Base-by-base conservation (phyloP, 1,140 invertebrate genomes). In the Calephelis nemesis region DNA sequence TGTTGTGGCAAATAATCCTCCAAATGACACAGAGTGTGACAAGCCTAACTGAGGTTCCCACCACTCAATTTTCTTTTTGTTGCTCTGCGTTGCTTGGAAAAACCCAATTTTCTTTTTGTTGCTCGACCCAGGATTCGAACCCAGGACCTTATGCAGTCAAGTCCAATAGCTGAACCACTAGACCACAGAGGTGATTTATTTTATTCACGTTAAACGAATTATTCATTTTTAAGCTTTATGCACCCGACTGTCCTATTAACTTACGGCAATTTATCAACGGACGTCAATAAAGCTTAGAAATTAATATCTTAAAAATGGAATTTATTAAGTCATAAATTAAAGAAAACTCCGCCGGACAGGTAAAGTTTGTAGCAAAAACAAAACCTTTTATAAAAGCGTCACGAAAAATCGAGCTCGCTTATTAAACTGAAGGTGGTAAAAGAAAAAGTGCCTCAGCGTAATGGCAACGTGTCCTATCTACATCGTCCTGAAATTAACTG, bases 401-500 rank as follows among this genome's bases (percentile, higher is more conserved):
- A 45, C 42, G 19, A 63, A 63, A 63, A 63, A 66, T 45, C 48
- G 54, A 47, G 68, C 69, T 75, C 74, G 74, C 77, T 80, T 74
- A 76, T 63, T 77, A 72, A 78, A 83, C 84, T 78, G 79, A 77
- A 83, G 74, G 76, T 81, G 78, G 73, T 73, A 74, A 78, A 77
- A 78, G 76, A 74, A 79, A 80, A 76, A 66, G 73, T 67, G 74
- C 60, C 69, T 69, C 47, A 69, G 76, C 69, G 10, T 81, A 82
- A 85, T 80, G 78, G 74, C 75, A 73, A 74, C 86, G 84, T 88
- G 86, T 78, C 75, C 77, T 88, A 88, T 88, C 86, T 82, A 76
- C 85, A 88, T 88, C 86, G 80, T 74, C 60, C 65, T 76, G 71
- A 82, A 86, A 88, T 88, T 89, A 89, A 85, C 85, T 86, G 77